phyloP scores from a whole-genome alignment of 2,113 vertebrate genomes.

The Rhegmatorhina hoffmannsi region DNA sequence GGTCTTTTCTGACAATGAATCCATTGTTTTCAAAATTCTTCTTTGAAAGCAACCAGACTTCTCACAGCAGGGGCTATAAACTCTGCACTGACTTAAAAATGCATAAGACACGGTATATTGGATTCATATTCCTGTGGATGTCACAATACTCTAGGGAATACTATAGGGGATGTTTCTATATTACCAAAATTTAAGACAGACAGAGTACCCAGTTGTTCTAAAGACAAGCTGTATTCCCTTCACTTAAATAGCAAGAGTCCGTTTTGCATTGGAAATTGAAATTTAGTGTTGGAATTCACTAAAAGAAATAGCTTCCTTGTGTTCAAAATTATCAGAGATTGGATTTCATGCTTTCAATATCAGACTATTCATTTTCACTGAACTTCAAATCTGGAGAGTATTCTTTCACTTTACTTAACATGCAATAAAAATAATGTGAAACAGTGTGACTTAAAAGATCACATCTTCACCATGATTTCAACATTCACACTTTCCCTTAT shows the following conservation, averaged over 20 bases:
- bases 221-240: not conserved
- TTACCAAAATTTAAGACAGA: not conserved
- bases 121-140: not conserved
- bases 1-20: not conserved
- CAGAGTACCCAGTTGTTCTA: not conserved
- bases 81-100: not conserved
- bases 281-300: not conserved
- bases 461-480: not conserved
- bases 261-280: not conserved
- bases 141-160: not conserved
- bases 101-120: not conserved
- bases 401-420: not conserved
- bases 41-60: not conserved
- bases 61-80: not conserved
- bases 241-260: not conserved
- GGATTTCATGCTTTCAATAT: not conserved
- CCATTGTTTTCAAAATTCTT: not conserved
- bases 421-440: not conserved
- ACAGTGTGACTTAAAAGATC: not conserved
- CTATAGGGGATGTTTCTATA: not conserved
- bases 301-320: not conserved
- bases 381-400: not conserved
- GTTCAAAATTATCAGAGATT: not conserved
- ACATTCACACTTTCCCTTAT: not conserved
- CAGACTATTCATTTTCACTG: not conserved